Conservation (phyloP, 2,113 vertebrate genomes). For the Passer montanus region DNA sequence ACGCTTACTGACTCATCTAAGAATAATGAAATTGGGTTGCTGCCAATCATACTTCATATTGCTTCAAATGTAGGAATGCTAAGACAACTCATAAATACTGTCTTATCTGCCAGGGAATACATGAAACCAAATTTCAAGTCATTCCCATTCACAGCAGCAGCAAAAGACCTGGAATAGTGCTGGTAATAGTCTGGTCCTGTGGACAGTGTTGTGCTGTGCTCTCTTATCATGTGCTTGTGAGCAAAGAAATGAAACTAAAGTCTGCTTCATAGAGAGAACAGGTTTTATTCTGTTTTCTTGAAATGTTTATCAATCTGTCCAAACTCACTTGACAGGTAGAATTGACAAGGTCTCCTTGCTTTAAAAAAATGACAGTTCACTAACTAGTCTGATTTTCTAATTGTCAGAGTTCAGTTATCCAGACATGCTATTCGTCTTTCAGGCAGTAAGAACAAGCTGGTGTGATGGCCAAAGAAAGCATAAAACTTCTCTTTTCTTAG, state of each 20-base stretch:
- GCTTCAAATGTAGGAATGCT: constrained; percentile 10
- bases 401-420: constrained; percentile 26
- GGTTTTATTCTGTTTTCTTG: neutral
- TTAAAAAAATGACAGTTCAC: neutral
- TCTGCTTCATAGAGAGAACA: neutral
- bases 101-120: constrained; percentile 1
- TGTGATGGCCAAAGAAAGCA: constrained; percentile 14
- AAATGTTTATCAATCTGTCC: constrained; percentile 20
- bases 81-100: neutral
- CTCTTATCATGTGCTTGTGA: neutral
- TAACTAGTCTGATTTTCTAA: neutral
- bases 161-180: neutral
- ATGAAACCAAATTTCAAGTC: neutral
- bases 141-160: neutral
- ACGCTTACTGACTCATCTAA: constrained; percentile 34
- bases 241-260: neutral
- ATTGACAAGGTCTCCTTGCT: constrained; percentile 25
- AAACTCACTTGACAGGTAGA: constrained; percentile 33
- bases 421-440: neutral
- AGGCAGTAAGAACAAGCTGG: constrained; percentile 5
- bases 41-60: neutral
- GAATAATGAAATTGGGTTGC: neutral
- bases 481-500: neutral
- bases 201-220: neutral
- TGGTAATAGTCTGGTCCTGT: neutral